Base-by-base conservation (phyloP, 2,797 vertebrate species). In the Poliocrania exsul region DNA sequence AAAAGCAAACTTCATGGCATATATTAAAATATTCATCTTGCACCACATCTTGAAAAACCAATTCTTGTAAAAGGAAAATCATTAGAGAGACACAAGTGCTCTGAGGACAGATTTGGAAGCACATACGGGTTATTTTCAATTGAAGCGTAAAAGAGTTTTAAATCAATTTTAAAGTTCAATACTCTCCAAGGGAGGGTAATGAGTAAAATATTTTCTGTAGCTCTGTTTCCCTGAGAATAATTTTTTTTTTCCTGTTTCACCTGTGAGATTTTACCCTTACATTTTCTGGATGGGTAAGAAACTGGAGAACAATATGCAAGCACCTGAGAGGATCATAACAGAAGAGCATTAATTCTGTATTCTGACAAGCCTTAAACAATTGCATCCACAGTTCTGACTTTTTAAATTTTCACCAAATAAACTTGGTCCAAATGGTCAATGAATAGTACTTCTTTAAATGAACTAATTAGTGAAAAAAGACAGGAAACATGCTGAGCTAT, bases 161-260 rank as follows among this genome's bases (percentile, higher is more conserved):
- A 95, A 93, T 89, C 80, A 70, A 81, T 84, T 78, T 81, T 47
- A 50, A 71, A 94, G 53, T 89, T 60, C 83, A 79, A 67, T 94
- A 86, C 16, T 25, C 46, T 89, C 79, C 29, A 83, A 91, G 53
- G 58, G 53, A 81, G 16, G 14, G 54, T 83, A 91, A 78, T 47
- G 47, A 95, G 35, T 38, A 75, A 92, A 91, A 53, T 67, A 29
- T 54, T 90, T 65, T 20, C 46, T 85, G 31, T 72, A 65, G 38
- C 26, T 28, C 16, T 80, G n/a, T 61, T 93, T 71, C 21, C 61
- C 35, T 53, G 50, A 62, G 65, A 94, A 83, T 85, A 78, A 78
- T 62, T 90, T 80, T 84, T 23, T 23, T 62, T 67, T 92, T 67
- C 8, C 61, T 64, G 46, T 31, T 67, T 84, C 75, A 53, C 64